Evolutionary conservation across 2,888 invertebrate genomes (phyloP), one percentile per base, ranked within the genome.

Genomic region (Cantharis nigra): DNA sequence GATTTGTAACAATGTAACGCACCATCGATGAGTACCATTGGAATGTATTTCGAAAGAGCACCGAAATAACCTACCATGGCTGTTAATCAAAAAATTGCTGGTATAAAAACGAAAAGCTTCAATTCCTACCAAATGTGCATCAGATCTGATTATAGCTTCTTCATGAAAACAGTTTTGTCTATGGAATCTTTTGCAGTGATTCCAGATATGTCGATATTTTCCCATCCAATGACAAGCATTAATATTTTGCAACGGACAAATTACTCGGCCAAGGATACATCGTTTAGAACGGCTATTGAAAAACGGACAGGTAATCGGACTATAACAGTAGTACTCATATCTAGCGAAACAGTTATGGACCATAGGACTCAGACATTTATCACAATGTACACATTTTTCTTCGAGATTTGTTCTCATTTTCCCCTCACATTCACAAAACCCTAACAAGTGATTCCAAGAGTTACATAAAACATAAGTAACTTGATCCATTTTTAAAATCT

Each of bases 211-310:
- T 49, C 49, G 26, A 49, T 7, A n/a, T 0, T 33, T 7, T n/a
- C 49, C 49, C n/a, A 13, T n/a, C 49, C 49, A 49, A 3, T 0
- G 13, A 7, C 49, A 49, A n/a, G 1, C 1, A 49, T 49, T n/a
- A 1, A 49, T 49, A 49, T n/a, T 49, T 49, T 49, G n/a, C n/a
- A 49, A 49, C 7, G 49, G 49, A 49, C 49, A 49, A 7, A n/a
- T 5, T n/a, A 49, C 11, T 49, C 3, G 4, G 7, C n/a, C 49
- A n/a, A 2, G 0, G 7, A 1, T 0, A 1, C 13, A n/a, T 4
- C 3, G 13, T n/a, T 5, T 1, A n/a, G n/a, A 11, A 5, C 2
- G 5, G 1, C n/a, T n/a, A n/a, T n/a, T 7, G 1, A 7, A 4
- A 49, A n/a, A 49, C n/a, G 5, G 49, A 49, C 49, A 49, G 7